phyloP scores from a whole-genome alignment of 2,797 vertebrate species.

The Pseudomugil tenellus region DNA sequence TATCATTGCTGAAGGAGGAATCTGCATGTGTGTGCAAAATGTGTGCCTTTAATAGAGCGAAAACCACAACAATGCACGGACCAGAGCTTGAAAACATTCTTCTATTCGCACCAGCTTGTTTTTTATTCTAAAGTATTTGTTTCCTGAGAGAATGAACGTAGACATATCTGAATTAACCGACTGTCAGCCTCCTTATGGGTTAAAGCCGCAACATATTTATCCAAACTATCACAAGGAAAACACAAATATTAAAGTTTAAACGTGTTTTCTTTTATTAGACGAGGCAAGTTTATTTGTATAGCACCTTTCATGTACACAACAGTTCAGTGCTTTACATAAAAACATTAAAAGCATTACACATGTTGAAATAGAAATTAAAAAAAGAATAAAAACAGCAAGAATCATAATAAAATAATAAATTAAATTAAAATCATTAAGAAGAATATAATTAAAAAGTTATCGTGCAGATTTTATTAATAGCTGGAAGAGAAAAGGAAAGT shows the following conservation, averaged over 20 bases:
- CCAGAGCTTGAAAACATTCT: slow-evolving; percentile 38
- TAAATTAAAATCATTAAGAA: too few species aligned
- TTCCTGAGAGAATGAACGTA: background rate
- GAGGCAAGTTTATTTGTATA: too few species aligned
- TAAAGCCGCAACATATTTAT: background rate
- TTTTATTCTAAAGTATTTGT: slow-evolving; percentile 1
- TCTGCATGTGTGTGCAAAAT: slow-evolving; percentile 45
- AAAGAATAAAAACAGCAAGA: too few species aligned
- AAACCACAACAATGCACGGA: slow-evolving; percentile 46
- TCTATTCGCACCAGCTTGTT: background rate
- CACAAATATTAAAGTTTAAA: background rate
- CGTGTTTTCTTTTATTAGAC: too few species aligned
- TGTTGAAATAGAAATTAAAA: too few species aligned
- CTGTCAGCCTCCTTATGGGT: background rate
- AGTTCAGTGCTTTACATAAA: too few species aligned
- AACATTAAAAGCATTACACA: too few species aligned
- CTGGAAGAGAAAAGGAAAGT: too few species aligned
- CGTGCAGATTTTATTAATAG: too few species aligned
- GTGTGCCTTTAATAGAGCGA: slow-evolving; percentile 24
- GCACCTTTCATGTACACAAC: too few species aligned
- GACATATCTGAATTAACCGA: slow-evolving; percentile 3
- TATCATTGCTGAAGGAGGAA: slow-evolving; percentile 36
- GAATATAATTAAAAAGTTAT: too few species aligned
- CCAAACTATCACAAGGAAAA: background rate
- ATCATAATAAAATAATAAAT: too few species aligned